phyloP scores from a whole-genome alignment of 2,113 vertebrate species.

The Gymnocephalus cernua region DNA sequence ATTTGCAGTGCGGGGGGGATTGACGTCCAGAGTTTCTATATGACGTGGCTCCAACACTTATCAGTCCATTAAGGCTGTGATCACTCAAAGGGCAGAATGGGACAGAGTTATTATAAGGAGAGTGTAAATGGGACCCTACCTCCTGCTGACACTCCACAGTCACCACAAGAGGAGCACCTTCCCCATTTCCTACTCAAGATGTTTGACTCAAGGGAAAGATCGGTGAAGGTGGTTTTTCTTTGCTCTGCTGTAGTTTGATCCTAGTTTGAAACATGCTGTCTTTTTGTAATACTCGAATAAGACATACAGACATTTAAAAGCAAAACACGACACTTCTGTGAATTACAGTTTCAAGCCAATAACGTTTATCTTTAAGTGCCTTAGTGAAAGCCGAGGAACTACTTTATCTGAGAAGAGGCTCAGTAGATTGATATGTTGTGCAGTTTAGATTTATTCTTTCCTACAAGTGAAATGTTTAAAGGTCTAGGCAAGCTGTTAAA shows the following conservation, averaged over 20 bases:
- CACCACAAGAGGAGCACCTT: slow-evolving; percentile 48
- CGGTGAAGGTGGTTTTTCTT: slow-evolving; percentile 66
- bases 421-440: slow-evolving; percentile 4
- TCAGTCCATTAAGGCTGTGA: slow-evolving; percentile 52
- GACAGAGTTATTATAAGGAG: slow-evolving; percentile 55
- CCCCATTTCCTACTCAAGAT: slow-evolving; percentile 71
- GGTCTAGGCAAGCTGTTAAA: slow-evolving; percentile 5
- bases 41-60: slow-evolving; percentile 26
- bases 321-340: slow-evolving; percentile 33
- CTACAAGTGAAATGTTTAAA: slow-evolving; percentile 25
- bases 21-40: slow-evolving; percentile 35
- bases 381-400: slow-evolving; percentile 14
- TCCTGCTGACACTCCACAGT: slow-evolving; percentile 61
- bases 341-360: slow-evolving; percentile 24
- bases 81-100: slow-evolving; percentile 66
- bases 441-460: slow-evolving; percentile 16
- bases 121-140: slow-evolving; percentile 21
- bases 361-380: slow-evolving; percentile 28
- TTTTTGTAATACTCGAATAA: slow-evolving; percentile 48
- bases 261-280: slow-evolving; percentile 56
- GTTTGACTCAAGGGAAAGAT: slow-evolving; percentile 68
- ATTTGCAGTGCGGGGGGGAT: slow-evolving; percentile 40
- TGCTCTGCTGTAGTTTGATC: slow-evolving; percentile 58
- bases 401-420: slow-evolving; percentile 9
- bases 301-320: slow-evolving; percentile 35